Evolutionary conservation across 2,113 vertebrate species (phyloP), one percentile per base, ranked within the genome.

Genomic region (Sciurus niger): DNA sequence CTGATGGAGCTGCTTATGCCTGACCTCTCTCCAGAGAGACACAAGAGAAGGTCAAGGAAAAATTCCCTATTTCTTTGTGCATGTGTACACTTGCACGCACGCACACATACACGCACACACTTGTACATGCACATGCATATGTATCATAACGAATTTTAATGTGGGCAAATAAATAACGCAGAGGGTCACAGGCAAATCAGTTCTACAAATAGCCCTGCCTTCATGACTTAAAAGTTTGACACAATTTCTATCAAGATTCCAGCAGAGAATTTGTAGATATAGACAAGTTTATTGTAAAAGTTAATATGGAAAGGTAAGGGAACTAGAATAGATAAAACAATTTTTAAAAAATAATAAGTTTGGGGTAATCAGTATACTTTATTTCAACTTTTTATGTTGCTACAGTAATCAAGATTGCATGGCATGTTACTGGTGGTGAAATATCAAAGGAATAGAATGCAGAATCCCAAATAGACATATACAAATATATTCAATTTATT

Each of bases 281-380:
- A 85, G 34, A 84, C 10, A 91, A 86, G 37, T 70, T 89, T 77
- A 53, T 82, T 76, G 55, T 89, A 86, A 95, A 79, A 78, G 65
- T 40, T 78, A 89, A 92, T 46, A 78, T 48, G 16, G 16, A 89
- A 94, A 86, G 3, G 8, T 55, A 82, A 74, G 58, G 8, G n/a
- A 79, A 46, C 13, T 92, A 60, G 6, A 91, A 37, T 51, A 70
- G n/a, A 12, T 25, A 70, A 70, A 87, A 84, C 8, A 34, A 72
- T 43, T 82, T 73, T 85, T 14, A 88, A 76, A 48, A 48, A 94
- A 60, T 5, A 86, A 83, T 18, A 63, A 87, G 53, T 6, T 70
- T 13, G 25, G 24, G 70, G 28, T 25, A 92, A 92, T 85, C 11
- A 4, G 1, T 60, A 43, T 37, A 37, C 48, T 76, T 72, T 4